These are phyloP conservation scores for Caenorhabditis sp. DNA, from an alignment of 2,888 invertebrate genomes.

Conservation along the genomic window DNA sequence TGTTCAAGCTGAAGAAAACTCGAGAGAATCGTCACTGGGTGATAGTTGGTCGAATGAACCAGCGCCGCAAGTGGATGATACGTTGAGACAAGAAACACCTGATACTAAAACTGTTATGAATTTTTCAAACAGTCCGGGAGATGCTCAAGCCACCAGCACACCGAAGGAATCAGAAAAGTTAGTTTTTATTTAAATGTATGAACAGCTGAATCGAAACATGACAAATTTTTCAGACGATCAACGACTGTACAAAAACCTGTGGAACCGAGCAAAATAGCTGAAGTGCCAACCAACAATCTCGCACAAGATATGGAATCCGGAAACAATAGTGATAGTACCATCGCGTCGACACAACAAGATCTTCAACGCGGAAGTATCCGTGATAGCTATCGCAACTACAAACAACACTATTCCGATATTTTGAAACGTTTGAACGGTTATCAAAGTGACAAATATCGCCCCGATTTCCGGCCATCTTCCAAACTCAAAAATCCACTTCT, in stretches of 20 bases:
- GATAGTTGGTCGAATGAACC: conserved; percentile 29
- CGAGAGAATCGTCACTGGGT: conserved; percentile 34
- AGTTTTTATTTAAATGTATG: no score
- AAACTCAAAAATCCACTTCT: conserved; percentile 32
- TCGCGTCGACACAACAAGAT: conserved; percentile 20
- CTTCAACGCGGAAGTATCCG: conserved; percentile 28
- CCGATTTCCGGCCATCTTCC: conserved; percentile 34
- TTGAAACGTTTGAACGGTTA: conserved; percentile 26
- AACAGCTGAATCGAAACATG: no score
- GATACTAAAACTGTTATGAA: conserved; percentile 7
- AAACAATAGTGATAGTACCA: conserved; percentile 33
- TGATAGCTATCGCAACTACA: conserved; percentile 37
- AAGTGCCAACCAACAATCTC: conserved; percentile 6
- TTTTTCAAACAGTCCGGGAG: conserved; percentile 20
- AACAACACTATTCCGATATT: conserved; percentile 29
- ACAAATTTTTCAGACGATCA: conserved; percentile 19
- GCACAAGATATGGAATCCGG: conserved; percentile 19
- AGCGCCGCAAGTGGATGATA: conserved; percentile 10
- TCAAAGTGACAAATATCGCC: conserved; percentile 10
- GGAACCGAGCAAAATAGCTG: conserved; percentile 9
- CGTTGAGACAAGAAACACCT: neutral
- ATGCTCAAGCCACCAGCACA: conserved; percentile 47
- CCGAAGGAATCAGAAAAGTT: conserved; percentile 35
- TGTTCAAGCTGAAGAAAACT: conserved; percentile 6
- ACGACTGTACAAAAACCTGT: conserved; percentile 22